Conservation (phyloP, 2,888 invertebrate species). For the Sarcophaga variegata region DNA sequence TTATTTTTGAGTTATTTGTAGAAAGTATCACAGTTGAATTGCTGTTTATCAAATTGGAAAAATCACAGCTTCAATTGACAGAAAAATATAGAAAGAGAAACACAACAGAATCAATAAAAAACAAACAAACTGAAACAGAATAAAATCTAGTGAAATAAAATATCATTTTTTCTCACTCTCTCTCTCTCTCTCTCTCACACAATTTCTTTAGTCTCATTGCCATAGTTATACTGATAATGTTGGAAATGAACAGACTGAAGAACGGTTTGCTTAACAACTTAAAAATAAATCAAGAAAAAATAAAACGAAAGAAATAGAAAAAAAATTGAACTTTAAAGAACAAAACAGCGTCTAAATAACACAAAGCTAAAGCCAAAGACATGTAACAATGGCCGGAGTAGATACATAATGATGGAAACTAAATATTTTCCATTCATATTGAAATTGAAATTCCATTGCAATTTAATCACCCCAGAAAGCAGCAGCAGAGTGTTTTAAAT, state of each 20-base stretch:
- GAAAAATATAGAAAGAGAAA: constrained; percentile 46
- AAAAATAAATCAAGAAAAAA: background rate
- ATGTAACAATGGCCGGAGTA: constrained; percentile 48
- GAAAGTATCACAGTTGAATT: constrained; percentile 68
- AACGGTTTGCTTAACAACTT: background rate
- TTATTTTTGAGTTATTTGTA: constrained; percentile 62
- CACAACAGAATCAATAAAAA: constrained; percentile 19
- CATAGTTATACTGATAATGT: constrained; percentile 16
- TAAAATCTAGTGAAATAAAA: background rate
- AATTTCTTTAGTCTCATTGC: background rate
- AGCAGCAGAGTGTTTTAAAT: constrained; percentile 17
- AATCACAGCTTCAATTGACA: constrained; percentile 68
- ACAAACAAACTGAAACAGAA: background rate
- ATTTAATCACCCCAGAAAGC: background rate
- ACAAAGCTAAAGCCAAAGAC: background rate
- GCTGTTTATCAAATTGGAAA: constrained; percentile 70
- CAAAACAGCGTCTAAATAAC: constrained; percentile 32
- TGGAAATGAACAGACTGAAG: constrained; percentile 23
- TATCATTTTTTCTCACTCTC: background rate
- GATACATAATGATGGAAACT: constrained; percentile 46
- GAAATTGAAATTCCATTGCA: constrained; percentile 48
- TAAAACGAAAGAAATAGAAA: background rate
- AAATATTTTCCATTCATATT: constrained; percentile 56
- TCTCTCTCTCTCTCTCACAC: background rate
- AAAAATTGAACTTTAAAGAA: background rate